These are phyloP conservation scores for Crotalus viridis DNA, from an alignment of 2,113 vertebrate genomes.

Conservation along the genomic window DNA sequence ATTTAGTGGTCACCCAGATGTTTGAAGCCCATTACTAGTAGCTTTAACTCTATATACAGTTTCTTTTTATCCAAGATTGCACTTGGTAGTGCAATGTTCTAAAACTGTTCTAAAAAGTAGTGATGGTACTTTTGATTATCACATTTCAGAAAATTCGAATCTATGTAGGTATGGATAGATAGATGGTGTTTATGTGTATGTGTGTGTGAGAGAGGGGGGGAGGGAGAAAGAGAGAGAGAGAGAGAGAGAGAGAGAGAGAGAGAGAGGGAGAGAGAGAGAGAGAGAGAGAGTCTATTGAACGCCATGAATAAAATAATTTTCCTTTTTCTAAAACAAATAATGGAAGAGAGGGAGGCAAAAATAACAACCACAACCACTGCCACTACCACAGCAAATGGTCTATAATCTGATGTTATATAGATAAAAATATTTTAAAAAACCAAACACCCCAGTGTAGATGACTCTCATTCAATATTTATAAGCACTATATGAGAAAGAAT, in stretches of 20 bases:
- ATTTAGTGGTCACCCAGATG: background rate
- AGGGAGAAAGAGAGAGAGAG: background rate
- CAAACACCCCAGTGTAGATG: too few species aligned
- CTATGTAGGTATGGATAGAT: background rate
- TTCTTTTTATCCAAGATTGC: background rate
- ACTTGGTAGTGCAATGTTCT: background rate
- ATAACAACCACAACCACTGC: too few species aligned
- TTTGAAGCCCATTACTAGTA: background rate
- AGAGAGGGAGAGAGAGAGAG: background rate
- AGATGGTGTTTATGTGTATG: background rate
- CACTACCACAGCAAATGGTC: too few species aligned
- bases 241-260: conserved; percentile 10
- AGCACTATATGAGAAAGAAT: background rate
- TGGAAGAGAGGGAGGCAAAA: too few species aligned
- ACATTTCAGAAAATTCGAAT: conserved; percentile 15
- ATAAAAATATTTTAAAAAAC: too few species aligned
- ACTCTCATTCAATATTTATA: background rate
- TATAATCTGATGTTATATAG: too few species aligned
- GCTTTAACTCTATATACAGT: background rate
- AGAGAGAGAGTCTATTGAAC: too few species aligned
- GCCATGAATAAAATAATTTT: too few species aligned
- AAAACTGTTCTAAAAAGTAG: background rate
- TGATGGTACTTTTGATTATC: background rate
- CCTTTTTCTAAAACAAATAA: too few species aligned
- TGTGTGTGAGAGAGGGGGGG: too few species aligned